phyloP scores from a whole-genome alignment of 2,888 invertebrate genomes.

The Lapara coniferarum region DNA sequence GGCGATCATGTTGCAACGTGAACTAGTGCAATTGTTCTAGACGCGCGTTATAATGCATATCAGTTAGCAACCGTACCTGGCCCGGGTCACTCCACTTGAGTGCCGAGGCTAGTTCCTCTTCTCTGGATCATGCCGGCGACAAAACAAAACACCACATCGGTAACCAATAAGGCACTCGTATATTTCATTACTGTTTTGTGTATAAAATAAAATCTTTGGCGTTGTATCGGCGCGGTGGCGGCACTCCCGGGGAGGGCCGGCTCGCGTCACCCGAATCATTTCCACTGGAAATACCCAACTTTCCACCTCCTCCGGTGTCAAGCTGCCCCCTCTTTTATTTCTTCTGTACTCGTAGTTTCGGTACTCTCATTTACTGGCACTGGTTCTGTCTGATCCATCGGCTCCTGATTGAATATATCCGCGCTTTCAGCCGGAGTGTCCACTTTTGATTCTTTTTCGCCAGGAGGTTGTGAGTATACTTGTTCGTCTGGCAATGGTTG shows the following conservation, averaged over 20 bases:
- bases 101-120: constrained; percentile 88
- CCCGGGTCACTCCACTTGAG: constrained; percentile 91
- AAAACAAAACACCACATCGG: constrained; percentile 78
- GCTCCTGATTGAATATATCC: constrained; percentile 57
- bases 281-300: constrained; percentile 74
- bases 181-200: constrained; percentile 72
- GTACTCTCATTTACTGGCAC: constrained; percentile 21
- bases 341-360: constrained; percentile 37
- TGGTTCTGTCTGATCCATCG: constrained; percentile 34
- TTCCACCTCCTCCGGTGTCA: constrained; percentile 65
- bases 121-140: constrained; percentile 56
- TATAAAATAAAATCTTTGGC: constrained; percentile 50
- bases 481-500: constrained; percentile 29
- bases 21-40: constrained; percentile 57
- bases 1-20: background rate
- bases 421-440: constrained; percentile 35
- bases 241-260: constrained; percentile 35
- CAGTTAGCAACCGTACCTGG: constrained; percentile 88
- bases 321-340: constrained; percentile 56
- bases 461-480: constrained; percentile 20
- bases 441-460: constrained; percentile 25
- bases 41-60: constrained; percentile 60
- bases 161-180: constrained; percentile 83
- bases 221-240: constrained; percentile 33
- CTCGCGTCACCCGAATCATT: constrained; percentile 77